phyloP scores from a whole-genome alignment of 2,888 invertebrate genomes.

The Chloroclysta siterata region DNA sequence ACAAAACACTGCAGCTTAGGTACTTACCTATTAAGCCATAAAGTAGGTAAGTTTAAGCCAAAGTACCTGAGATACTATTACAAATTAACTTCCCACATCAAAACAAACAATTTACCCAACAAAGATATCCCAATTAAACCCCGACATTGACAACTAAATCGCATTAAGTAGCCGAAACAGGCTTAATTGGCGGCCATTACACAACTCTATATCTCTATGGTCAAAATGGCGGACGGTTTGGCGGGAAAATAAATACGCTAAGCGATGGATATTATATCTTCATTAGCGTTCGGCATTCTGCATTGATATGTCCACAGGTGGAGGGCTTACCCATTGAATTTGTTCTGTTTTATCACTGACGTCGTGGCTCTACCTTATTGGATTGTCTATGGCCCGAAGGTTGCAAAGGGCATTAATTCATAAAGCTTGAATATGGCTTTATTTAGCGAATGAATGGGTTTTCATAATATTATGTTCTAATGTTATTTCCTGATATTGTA shows the following conservation, averaged over 20 bases:
- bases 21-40: not conserved
- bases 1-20: not conserved
- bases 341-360: conserved; percentile 78
- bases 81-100: conserved; percentile 28
- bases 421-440: conserved; percentile 37
- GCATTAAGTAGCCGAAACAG: conserved; percentile 71
- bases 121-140: conserved; percentile 76
- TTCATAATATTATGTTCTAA: conserved; percentile 19
- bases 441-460: conserved; percentile 29
- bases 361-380: conserved; percentile 54
- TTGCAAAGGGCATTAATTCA: conserved; percentile 28
- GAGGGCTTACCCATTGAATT: conserved; percentile 69
- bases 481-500: conserved; percentile 28
- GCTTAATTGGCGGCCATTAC: conserved; percentile 81
- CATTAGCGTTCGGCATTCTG: conserved; percentile 77
- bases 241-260: conserved; percentile 76
- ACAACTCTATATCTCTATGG: conserved; percentile 65
- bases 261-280: conserved; percentile 84
- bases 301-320: conserved; percentile 82
- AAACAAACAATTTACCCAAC: conserved; percentile 30
- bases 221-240: conserved; percentile 60
- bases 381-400: conserved; percentile 49
- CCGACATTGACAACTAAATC: conserved; percentile 82
- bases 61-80: conserved; percentile 1
- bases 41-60: not conserved